Percentiles rank a stretch among this genome's conserved stretches.
These are phyloP conservation scores for Prunella fulvescens DNA, from an alignment of 2,113 vertebrate species.

Conservation along the genomic window DNA sequence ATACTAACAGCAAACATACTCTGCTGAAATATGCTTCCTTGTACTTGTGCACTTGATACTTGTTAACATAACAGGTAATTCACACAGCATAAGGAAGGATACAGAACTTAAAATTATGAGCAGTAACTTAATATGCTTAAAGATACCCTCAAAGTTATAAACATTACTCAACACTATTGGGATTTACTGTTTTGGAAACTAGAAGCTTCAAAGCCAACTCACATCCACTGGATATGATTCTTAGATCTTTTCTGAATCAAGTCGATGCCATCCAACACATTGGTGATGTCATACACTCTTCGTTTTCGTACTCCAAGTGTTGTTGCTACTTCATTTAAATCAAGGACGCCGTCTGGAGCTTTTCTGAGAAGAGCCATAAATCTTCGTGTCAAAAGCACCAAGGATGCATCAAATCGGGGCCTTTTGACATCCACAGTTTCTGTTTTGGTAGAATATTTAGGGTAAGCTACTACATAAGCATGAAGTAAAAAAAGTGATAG, in stretches of 20 bases:
- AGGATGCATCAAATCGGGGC: conserved; percentile 78
- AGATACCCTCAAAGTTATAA: not conserved
- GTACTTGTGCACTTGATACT: not conserved
- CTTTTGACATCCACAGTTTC: conserved; percentile 41
- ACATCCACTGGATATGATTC: conserved; percentile 89
- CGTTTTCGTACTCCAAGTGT: conserved; percentile 79
- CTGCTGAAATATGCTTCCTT: not conserved
- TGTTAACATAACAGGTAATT: not conserved
- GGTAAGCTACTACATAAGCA: not conserved
- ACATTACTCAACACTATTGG: not conserved
- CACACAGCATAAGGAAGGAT: not conserved
- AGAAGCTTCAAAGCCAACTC: conserved; percentile 66
- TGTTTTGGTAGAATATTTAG: conserved; percentile 32
- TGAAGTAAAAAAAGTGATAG: not conserved
- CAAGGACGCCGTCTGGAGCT: conserved; percentile 79
- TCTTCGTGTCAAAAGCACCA: conserved; percentile 78
- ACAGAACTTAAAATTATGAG: not conserved
- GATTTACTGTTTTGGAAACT: not conserved
- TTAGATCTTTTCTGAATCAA: conserved; percentile 83
- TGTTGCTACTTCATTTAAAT: conserved; percentile 79
- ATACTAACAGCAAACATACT: not conserved
- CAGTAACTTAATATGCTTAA: not conserved
- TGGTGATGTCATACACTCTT: conserved; percentile 90
- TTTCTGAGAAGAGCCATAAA: conserved; percentile 84
- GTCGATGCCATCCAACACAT: conserved; percentile 82